Evolutionary conservation across 2,797 vertebrate species (phyloP), one percentile per base, ranked within the genome.

Genomic region (Gorsachius magnificus): DNA sequence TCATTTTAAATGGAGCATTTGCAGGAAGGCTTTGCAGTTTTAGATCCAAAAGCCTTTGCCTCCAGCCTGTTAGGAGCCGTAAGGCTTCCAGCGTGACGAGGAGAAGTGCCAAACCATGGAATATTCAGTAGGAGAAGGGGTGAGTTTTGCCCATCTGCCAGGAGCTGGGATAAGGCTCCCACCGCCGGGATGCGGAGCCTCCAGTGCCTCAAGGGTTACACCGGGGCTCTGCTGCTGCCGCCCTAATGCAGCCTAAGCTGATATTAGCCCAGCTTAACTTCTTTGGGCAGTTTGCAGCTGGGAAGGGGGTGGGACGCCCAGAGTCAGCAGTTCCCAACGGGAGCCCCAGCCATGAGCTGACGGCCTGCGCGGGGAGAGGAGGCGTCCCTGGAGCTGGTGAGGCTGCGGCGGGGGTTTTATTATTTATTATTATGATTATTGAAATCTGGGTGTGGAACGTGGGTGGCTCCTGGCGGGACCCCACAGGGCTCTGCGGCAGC

Each of bases 251-350:
- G 95, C 58, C 92, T 97, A 95, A 97, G 90, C 95, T 80, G 94
- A 93, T 87, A 93, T 97, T 96, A 97, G 95, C 95, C 91, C 63
- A 96, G 96, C 87, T 97, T 97, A 97, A 95, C 93, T 96, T 83
- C 95, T 95, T 89, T 91, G 86, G 38, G 92, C 97, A 66, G 54
- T 77, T 96, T 70, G 87, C 96, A 75, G 91, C 95, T 93, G 95
- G 92, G 88, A 70, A 96, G 88, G 89, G 83, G 96, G 94, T 93
- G 63, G 96, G 79, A 33, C 16, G 29, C 25, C 25, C 95, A 63
- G 10, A 95, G 95, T 96, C 94, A 96, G 93, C 92, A 89, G 75
- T 96, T 97, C 82, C 31, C 35, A 50, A 38, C 4, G 24, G 16
- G n/a, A 45, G 61, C 16, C n/a, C 66, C 35, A 7, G 79, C 90